These are phyloP conservation scores for Sceloporus tristichus DNA, from an alignment of 2,113 vertebrate genomes.

Conservation along the genomic window DNA sequence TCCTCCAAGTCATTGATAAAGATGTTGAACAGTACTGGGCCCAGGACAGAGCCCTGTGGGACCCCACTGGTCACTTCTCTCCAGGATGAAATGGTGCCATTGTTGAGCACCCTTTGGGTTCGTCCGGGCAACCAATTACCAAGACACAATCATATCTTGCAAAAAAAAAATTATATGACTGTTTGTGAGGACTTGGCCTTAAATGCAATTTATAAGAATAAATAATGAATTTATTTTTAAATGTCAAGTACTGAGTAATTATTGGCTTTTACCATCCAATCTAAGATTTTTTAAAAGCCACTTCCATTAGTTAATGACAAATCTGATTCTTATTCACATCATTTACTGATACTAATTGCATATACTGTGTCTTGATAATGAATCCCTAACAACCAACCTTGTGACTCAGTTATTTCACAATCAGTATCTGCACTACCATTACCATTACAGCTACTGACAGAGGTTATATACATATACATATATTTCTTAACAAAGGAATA, in stretches of 20 bases:
- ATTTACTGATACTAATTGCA: background rate
- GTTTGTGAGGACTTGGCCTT: background rate
- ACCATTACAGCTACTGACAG: background rate
- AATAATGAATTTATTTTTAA: background rate
- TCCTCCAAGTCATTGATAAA: too few species aligned
- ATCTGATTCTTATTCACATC: background rate
- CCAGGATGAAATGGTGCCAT: too few species aligned
- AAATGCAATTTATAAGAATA: background rate
- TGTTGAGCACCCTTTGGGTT: too few species aligned
- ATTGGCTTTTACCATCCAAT: background rate
- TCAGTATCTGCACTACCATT: background rate
- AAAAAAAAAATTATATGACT: background rate
- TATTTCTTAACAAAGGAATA: background rate
- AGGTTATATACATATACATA: background rate
- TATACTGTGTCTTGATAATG: background rate
- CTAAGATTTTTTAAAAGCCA: background rate
- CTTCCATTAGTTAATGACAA: background rate
- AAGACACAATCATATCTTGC: background rate
- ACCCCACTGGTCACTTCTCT: too few species aligned
- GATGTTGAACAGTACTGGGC: too few species aligned
- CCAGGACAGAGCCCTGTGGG: too few species aligned
- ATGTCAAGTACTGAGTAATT: background rate
- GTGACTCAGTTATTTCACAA: background rate
- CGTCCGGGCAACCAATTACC: too few species aligned
- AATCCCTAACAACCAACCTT: background rate